Evolutionary conservation across 2,797 vertebrate species (phyloP), one percentile per base, ranked within the genome.

Genomic region (Cichlasoma orientale): DNA sequence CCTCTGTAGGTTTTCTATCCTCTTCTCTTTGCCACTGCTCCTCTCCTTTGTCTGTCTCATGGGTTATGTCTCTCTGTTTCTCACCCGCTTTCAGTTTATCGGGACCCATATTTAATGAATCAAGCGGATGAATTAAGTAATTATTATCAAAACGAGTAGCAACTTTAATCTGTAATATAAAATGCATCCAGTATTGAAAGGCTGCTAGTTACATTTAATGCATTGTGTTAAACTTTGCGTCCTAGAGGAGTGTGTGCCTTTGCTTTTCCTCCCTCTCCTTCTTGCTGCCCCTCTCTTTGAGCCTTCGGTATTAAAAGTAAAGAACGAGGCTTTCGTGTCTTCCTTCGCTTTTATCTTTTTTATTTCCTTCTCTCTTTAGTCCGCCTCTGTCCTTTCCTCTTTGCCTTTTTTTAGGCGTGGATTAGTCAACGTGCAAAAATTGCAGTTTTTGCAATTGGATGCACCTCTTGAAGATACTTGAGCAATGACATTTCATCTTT

Each of bases 281-380:
- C 77, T 82, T 71, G 47, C 78, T 83, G 80, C 78, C 75, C 81
- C 80, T 78, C 57, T 83, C 76, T 83, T 75, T 88, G 86, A 93
- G 88, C 86, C 78, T 74, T 59, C 68, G 72, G 86, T 79, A 79
- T 92, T 91, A 79, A 85, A 76, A 66, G 57, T 80, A 81, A 91
- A 93, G 84, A 82, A 78, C 50, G 38, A 70, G 76, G 86, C 78
- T 90, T 82, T 82, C 72, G 80, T 16, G 52, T 82, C 86, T 83
- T 85, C 73, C 86, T 85, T 59, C 57, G 11, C 83, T 89, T 91
- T 73, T 66, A 79, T 88, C 74, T 84, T 56, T 2, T 79, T 72
- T 82, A 73, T 78, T 85, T 72, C 54, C 63, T 0, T 6, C 14
- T 56, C 38, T 75, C 31, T 75, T 2, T 83, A 47, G 0, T 70